phyloP scores from a whole-genome alignment of 2,888 invertebrate species.

The Oscheius myriophilus region DNA sequence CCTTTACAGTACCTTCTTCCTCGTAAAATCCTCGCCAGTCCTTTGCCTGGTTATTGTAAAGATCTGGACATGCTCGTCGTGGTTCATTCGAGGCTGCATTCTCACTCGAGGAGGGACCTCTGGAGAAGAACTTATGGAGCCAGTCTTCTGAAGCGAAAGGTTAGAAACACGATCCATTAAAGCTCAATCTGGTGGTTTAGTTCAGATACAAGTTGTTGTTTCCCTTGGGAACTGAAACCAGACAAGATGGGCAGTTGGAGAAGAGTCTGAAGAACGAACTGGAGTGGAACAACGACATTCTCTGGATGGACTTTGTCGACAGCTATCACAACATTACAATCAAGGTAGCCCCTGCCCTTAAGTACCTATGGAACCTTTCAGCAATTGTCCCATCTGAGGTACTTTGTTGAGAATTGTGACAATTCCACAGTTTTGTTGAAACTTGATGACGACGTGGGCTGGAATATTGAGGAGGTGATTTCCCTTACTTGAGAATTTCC shows the following conservation, averaged over 20 bases:
- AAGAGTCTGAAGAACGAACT: not conserved
- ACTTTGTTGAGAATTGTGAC: constrained; percentile 12
- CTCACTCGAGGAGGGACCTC: too few relatives aligned
- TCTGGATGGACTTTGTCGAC: constrained; percentile 13
- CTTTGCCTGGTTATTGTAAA: too few relatives aligned
- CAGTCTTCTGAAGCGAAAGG: too few relatives aligned
- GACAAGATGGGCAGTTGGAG: not conserved
- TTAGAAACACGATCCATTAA: too few relatives aligned
- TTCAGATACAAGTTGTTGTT: constrained; percentile 10
- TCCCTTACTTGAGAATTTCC: not conserved
- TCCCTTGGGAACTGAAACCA: not conserved
- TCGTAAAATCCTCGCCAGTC: too few relatives aligned
- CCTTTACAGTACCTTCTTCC: too few relatives aligned
- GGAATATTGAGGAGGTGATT: constrained; percentile 8
- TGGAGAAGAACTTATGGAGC: too few relatives aligned
- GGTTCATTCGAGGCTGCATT: too few relatives aligned
- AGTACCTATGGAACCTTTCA: not conserved
- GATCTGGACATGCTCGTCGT: too few relatives aligned
- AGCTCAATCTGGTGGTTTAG: not conserved
- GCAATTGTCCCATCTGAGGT: constrained; percentile 16
- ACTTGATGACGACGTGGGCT: constrained; percentile 19
- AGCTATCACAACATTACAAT: constrained; percentile 7
- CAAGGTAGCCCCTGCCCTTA: constrained; percentile 1
- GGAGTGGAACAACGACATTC: constrained; percentile 8
- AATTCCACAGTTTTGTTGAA: constrained; percentile 6